phyloP scores from a whole-genome alignment of 2,888 invertebrate genomes.

The Blera fallax region DNA sequence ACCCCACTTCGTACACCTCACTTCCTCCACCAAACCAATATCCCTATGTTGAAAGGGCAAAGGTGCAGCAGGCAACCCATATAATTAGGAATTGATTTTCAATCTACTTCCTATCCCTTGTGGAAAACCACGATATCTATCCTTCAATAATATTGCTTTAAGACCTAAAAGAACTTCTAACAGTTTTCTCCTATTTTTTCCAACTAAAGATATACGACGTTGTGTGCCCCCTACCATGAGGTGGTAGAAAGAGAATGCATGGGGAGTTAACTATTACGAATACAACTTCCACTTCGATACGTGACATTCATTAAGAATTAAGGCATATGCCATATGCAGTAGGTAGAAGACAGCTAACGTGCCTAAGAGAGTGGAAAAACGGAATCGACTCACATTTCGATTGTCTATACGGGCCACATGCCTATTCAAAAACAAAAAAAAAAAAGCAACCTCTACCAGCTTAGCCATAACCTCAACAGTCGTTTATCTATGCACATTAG shows the following conservation, averaged over 20 bases:
- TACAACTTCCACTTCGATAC: constrained; percentile 48
- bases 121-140: neutral
- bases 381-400: constrained; percentile 59
- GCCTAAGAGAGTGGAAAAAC: constrained; percentile 64
- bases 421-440: constrained; percentile 2
- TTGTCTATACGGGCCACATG: constrained; percentile 18
- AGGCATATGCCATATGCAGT: constrained; percentile 54
- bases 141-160: neutral
- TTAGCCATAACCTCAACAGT: constrained; percentile 43
- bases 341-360: constrained; percentile 42
- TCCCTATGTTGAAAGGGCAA: no score
- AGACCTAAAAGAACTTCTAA: neutral
- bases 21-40: no score
- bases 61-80: neutral
- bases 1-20: no score
- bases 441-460: constrained; percentile 16
- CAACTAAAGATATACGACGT: neutral
- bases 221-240: no score
- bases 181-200: constrained; percentile 1
- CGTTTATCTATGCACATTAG: constrained; percentile 55
- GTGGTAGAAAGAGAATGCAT: neutral
- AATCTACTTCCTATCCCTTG: neutral
- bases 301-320: constrained; percentile 67
- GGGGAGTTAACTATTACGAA: constrained; percentile 8
- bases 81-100: constrained; percentile 29